These are phyloP conservation scores for Telmatherina bonti DNA, from an alignment of 2,797 vertebrate genomes.

Conservation along the genomic window DNA sequence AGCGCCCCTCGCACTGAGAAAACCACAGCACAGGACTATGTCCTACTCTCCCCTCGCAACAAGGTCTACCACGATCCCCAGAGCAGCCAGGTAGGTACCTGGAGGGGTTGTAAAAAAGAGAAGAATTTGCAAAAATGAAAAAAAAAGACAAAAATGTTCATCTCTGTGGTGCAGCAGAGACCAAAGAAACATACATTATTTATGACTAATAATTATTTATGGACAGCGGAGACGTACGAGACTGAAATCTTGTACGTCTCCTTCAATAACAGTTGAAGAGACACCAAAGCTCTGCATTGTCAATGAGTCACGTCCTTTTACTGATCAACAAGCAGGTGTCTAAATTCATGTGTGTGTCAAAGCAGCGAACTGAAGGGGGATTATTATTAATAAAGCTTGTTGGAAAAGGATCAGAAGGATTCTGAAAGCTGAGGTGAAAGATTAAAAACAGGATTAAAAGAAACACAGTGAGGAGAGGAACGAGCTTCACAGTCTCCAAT, in stretches of 20 bases:
- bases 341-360: not conserved
- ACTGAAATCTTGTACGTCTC: too few relatives aligned
- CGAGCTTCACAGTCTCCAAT: constrained; percentile 27
- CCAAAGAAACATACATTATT: constrained; percentile 9
- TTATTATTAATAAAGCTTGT: constrained; percentile 19
- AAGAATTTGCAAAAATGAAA: not conserved
- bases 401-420: constrained; percentile 15
- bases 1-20: constrained; percentile 86
- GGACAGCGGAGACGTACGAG: not conserved
- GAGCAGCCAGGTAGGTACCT: constrained; percentile 70
- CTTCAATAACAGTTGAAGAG: too few relatives aligned
- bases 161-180: not conserved
- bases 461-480: not conserved
- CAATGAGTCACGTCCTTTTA: constrained; percentile 9
- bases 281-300: constrained; percentile 7
- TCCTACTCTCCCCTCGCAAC: constrained; percentile 77
- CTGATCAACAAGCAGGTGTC: constrained; percentile 29
- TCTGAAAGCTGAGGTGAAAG: constrained; percentile 8
- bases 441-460: constrained; percentile 5
- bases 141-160: not conserved
- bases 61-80: constrained; percentile 54
- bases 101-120: not conserved
- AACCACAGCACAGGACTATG: constrained; percentile 85
- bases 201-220: constrained; percentile 9
- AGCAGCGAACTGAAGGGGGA: constrained; percentile 33